Base-by-base conservation (phyloP, 2,113 vertebrate genomes). In the Gymnorhina tibicen region DNA sequence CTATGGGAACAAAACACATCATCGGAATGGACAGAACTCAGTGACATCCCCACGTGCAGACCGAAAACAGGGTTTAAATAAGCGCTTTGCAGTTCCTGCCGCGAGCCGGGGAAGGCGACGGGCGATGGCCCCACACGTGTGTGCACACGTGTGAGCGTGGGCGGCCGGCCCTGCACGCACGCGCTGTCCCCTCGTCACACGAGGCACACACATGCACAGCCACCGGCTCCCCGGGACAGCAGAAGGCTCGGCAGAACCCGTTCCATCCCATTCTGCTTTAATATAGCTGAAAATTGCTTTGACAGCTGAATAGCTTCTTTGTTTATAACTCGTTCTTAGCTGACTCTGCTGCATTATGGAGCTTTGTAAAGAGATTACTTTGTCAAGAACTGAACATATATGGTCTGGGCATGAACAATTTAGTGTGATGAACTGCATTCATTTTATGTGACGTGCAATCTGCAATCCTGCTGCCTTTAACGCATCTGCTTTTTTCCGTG, bases 271-370 rank as follows among this genome's bases (percentile, higher is more conserved):
- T 82, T 93, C 88, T 81, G 73, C 46, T 89, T 86, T 89, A 85
- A 64, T 73, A 93, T 42, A 91, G 88, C 94, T 93, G 93, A 91
- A 96, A 97, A 96, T 97, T 76, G 80, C 96, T 82, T 69, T 96
- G 96, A 92, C 95, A 93, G 95, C 83, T 97, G 92, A 97, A 97
- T 96, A 76, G 95, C 91, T 93, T 19, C 96, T 94, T 96, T 96
- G 96, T 97, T 95, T 94, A 91, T 91, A 93, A 81, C 94, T 72
- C 9, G 7, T 68, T 96, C 93, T 53, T 79, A 84, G 88, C 93
- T 85, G 96, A 92, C 86, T 96, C 87, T 26, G 62, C 91, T 66
- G 92, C 91, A 73, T 96, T 96, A 94, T 78, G 91, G 52, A 78
- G 91, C 96, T 96, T 87, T 85, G 83, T 74, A 33, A 93, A 95